Percentiles rank a stretch among this genome's conserved stretches.
phyloP scores from a whole-genome alignment of 1,140 invertebrate species.

The Aphelenchoides fujianensis region DNA sequence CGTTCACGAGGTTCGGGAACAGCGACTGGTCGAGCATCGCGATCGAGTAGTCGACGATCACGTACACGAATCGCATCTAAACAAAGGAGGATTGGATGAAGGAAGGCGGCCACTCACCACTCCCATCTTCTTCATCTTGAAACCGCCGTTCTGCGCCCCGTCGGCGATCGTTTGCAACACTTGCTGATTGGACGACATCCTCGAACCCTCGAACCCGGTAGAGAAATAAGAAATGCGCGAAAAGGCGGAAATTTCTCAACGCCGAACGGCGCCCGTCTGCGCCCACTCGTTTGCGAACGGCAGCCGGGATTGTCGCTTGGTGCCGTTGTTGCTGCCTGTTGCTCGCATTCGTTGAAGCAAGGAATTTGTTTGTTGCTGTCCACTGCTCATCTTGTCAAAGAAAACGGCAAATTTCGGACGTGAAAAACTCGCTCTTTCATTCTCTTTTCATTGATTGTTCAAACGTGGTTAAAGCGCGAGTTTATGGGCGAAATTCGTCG shows the following conservation, averaged over 20 bases:
- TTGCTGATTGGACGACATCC: neutral
- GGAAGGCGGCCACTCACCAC: conserved; percentile 21
- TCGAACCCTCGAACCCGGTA: neutral
- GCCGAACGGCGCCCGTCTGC: too few species aligned
- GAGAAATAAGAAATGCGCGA: neutral
- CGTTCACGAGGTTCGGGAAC: conserved; percentile 80
- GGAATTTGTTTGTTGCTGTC: too few species aligned
- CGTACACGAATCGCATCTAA: conserved; percentile 76
- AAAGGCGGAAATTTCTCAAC: neutral
- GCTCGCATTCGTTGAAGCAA: too few species aligned
- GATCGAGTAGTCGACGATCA: conserved; percentile 87
- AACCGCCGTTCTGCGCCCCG: neutral
- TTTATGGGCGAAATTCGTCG: too few species aligned
- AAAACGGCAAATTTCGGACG: too few species aligned
- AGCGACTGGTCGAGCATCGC: conserved; percentile 89
- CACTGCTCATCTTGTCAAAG: too few species aligned
- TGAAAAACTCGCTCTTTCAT: too few species aligned
- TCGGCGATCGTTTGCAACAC: neutral
- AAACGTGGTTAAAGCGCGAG: too few species aligned
- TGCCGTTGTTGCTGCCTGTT: too few species aligned
- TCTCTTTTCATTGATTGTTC: too few species aligned
- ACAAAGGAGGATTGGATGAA: conserved; percentile 20
- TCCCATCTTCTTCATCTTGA: conserved; percentile 18
- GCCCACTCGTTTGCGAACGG: too few species aligned
- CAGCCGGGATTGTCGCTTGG: too few species aligned